A percentile compares a stretch with the other conserved stretches of the same genome.
Conservation (phyloP, 2,797 vertebrate species). For the Urocyon cinereoargenteus region DNA sequence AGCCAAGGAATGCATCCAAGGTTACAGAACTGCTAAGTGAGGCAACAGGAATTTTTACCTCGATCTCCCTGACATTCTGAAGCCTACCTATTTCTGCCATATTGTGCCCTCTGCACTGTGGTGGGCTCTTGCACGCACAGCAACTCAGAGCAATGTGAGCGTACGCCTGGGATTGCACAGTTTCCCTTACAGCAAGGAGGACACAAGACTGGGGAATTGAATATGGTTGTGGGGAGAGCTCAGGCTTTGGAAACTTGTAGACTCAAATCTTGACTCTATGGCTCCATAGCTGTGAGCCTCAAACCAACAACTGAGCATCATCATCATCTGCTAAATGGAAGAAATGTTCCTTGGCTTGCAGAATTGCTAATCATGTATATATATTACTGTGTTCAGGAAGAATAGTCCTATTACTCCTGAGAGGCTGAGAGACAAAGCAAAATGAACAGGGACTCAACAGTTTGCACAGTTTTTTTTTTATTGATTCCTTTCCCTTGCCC, state of each 20-base stretch:
- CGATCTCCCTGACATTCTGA: not conserved
- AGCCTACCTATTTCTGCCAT: not conserved
- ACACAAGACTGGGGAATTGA: not conserved
- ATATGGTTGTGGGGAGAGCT: not conserved
- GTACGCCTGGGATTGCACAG: not conserved
- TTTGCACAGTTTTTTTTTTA: not conserved
- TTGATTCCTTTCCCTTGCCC: not conserved
- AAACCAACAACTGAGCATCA: not conserved
- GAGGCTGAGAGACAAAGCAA: not conserved
- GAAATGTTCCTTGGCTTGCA: not conserved
- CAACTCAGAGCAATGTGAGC: not conserved
- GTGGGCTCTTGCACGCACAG: not conserved
- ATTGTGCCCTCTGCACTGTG: rapidly evolving
- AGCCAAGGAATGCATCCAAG: not conserved
- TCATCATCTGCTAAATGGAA: rapidly evolving
- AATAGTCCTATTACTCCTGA: not conserved
- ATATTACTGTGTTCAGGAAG: not conserved
- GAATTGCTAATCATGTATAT: not conserved
- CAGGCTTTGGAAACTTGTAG: not conserved
- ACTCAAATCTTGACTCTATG: not conserved
- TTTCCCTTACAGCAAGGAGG: not conserved
- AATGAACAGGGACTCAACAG: not conserved
- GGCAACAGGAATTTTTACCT: not conserved
- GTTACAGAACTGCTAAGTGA: not conserved
- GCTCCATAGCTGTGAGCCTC: not conserved